Evolutionary conservation across 2,888 invertebrate genomes (phyloP), one percentile per base, ranked within the genome.

Genomic region (Disparrhopalites patrizii): DNA sequence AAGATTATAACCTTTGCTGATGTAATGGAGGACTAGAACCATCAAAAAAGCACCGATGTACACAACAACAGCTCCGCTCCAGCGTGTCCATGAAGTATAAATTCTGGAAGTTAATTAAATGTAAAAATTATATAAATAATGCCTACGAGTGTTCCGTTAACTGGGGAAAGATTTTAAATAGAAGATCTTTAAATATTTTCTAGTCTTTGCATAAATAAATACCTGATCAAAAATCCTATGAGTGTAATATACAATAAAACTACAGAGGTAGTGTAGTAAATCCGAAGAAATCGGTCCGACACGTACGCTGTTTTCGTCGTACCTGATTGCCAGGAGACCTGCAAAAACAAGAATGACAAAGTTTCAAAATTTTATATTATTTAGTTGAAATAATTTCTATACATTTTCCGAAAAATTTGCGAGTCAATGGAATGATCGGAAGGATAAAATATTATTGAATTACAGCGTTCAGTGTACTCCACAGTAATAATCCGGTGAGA

Each of bases 1-100:
- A 1, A 58, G 40, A 18, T 50, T 50, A 50, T 65, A 58, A 8
- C 65, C 57, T 25, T 65, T 65, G 47, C 50, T 30, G 20, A 55
- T n/a, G 31, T 55, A 63, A 13, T 51, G 56, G 18, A 65, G 38
- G 43, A 65, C 27, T 5, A 65, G 58, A 5, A 58, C 36, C 5
- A 52, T 18, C 8, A 33, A n/a, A n/a, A 50, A 50, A 2, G 47
- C 51, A 3, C 20, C 5, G 2, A 38, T n/a, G 28, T 65, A 25
- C n/a, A 50, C 33, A 18, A 57, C 3, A 3, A 58, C 13, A 23
- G 36, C 25, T 27, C 23, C 27, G 38, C 13, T 52, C 5, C 30
- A 7, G 13, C 65, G 8, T 4, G 27, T 15, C 50, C 51, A 58
- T 5, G 36, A 57, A 13, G 55, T 31, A 51, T 57, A 57, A 7